Base-by-base conservation (phyloP, 2,113 vertebrate genomes). In the Semnornis frantzii region DNA sequence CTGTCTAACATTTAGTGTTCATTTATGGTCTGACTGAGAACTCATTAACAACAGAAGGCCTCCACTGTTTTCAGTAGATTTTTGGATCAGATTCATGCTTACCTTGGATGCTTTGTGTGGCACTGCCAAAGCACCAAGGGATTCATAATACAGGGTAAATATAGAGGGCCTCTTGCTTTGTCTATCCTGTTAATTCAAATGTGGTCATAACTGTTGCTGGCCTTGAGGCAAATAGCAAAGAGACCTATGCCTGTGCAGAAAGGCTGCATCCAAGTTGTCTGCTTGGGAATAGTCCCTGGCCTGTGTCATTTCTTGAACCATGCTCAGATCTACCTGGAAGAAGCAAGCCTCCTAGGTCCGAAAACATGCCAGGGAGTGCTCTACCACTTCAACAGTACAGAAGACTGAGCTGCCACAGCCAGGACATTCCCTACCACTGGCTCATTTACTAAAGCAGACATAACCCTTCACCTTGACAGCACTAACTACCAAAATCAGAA, bases 81-180 rank as follows among this genome's bases (percentile, higher is more conserved):
- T 93, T 94, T 95, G 81, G 78, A 90, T 79, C 33, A 60, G 34
- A 59, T 30, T 82, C n/a, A 46, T 73, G 68, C 66, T 94, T 93
- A 86, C 86, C 83, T 86, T 89, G 70, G 55, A 78, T 52, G 63
- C 62, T 76, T 89, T 75, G 46, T 31, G 27, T n/a, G 69, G 54
- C 42, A 9, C 30, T 76, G 74, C 74, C 71, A 91, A 82, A 92
- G 71, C 59, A 72, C n/a, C 15, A 24, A 72, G 59, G 63, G 59
- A 69, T 80, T 62, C 82, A 60, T 50, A 78, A 79, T 4, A 42
- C 28, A 50, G 34, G 12, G 6, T 58, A 34, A 92, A 77, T 65
- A 66, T 17, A 65, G 44, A 57, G 14, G 13, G 57, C 39, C 10
- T 70, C 60, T 70, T 71, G 57, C 57, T 91, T 91, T 94, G 72